These are phyloP conservation scores for Oryzias javanicus DNA, from an alignment of 2,113 vertebrate species.

Conservation along the genomic window DNA sequence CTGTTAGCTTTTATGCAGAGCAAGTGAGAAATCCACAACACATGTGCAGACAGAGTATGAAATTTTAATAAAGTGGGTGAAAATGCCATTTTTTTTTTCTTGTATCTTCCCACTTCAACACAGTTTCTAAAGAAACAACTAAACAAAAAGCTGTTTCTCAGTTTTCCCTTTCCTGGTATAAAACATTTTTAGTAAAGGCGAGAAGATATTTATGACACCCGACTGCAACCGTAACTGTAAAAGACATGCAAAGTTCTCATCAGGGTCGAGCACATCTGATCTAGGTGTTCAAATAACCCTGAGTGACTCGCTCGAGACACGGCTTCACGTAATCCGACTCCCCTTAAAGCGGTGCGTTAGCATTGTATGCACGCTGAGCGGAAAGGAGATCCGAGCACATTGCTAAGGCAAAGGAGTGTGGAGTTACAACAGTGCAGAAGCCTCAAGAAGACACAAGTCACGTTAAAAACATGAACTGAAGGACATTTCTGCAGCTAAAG, in stretches of 20 bases:
- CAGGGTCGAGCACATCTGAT: constrained; percentile 13
- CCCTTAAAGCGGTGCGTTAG: constrained; percentile 4
- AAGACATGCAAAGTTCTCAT: constrained; percentile 12
- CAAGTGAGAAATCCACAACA: not conserved
- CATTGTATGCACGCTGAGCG: not conserved
- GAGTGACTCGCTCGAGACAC: constrained; percentile 21
- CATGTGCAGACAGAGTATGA: constrained; percentile 11
- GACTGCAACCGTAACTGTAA: constrained; percentile 1
- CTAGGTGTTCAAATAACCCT: constrained; percentile 27
- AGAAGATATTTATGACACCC: not conserved
- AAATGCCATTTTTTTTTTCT: constrained; percentile 37
- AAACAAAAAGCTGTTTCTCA: constrained; percentile 21
- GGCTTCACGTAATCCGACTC: not conserved
- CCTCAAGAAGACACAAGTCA: constrained; percentile 6
- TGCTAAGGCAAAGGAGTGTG: constrained; percentile 48
- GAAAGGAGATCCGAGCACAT: constrained; percentile 28
- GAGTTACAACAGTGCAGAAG: constrained; percentile 27
- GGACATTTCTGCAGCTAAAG: constrained; percentile 33
- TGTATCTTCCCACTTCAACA: constrained; percentile 37
- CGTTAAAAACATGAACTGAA: not conserved
- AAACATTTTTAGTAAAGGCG: constrained; percentile 44
- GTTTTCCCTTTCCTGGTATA: constrained; percentile 50
- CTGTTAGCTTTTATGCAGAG: not conserved
- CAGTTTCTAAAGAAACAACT: constrained; percentile 24
- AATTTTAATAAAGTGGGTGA: constrained; percentile 47